Conservation (phyloP, 2,888 invertebrate genomes). For the Ethmia dodecea region DNA sequence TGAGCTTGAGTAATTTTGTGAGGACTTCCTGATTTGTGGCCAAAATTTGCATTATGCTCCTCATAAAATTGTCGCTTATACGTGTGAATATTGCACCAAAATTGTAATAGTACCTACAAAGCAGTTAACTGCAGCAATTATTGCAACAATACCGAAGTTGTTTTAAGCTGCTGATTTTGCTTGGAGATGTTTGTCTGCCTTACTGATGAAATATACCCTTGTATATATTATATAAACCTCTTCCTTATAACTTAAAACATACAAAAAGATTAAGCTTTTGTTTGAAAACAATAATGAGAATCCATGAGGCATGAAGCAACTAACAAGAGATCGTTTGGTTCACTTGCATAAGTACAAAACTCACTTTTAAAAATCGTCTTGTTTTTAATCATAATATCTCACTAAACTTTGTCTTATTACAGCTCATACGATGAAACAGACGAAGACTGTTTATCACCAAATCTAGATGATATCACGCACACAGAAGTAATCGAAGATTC, state of each 20-base stretch:
- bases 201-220: conserved; percentile 63
- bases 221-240: conserved; percentile 46
- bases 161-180: conserved; percentile 49
- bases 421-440: conserved; percentile 84
- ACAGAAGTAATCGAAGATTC: conserved; percentile 67
- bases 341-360: conserved; percentile 71
- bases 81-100: conserved; percentile 44
- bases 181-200: conserved; percentile 67
- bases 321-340: conserved; percentile 50
- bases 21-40: conserved; percentile 24
- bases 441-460: conserved; percentile 83
- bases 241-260: conserved; percentile 20
- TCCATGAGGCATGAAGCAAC: conserved; percentile 60
- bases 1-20: conserved; percentile 38
- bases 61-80: conserved; percentile 44
- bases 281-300: conserved; percentile 56
- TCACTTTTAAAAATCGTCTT: conserved; percentile 33
- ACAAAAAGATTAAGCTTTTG: conserved; percentile 49
- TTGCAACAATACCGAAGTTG: conserved; percentile 26
- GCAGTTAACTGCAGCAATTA: conserved; percentile 17
- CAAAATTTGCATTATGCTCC: conserved; percentile 44
- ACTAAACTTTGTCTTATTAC: conserved; percentile 45
- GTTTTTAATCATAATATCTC: conserved; percentile 70
- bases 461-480: conserved; percentile 79
- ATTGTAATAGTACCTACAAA: conserved; percentile 15